Evolutionary conservation across 2,113 vertebrate species (phyloP), one percentile per base, ranked within the genome.

Genomic region (Corythornis vintsioides): DNA sequence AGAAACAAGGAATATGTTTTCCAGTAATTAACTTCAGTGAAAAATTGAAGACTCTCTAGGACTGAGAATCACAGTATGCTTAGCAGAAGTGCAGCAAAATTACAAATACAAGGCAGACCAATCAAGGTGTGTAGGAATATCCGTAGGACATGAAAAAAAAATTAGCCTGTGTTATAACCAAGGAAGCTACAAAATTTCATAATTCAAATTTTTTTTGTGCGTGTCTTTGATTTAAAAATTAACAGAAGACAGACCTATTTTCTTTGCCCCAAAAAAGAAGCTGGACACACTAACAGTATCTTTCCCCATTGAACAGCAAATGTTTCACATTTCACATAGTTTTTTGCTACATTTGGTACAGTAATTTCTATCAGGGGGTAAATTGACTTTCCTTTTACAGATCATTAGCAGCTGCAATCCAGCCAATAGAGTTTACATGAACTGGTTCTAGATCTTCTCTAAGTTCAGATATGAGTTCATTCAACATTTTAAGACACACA

Each of bases 291-390:
- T 89, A 95, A 91, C 91, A 8, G 22, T 88, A 74, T 89, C 31
- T 89, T 95, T 94, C 65, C 64, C 65, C 31, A 72, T 42, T 94
- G 89, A 97, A 93, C 63, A 84, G 42, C 83, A 96, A 96, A 77
- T 0, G 0, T 95, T 84, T 96, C 84, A 95, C 90, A 92, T 97
- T 95, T 96, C 88, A 67, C 90, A 93, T 89, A 94, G 38, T 73
- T 97, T 93, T 97, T 96, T 97, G 93, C 88, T 97, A 97, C 86
- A 90, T 97, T 97, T 96, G 67, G 77, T 96, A 93, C 89, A 97
- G 90, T 95, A 93, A 97, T 97, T 64, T 97, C 93, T 92, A 91
- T 95, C 96, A 96, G 97, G 94, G 92, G 80, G 82, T 92, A 96
- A 96, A 97, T 93, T 94, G 88, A 73, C 90, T 96, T 97, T 97